These are phyloP conservation scores for Sterna hirundo DNA, from an alignment of 2,113 vertebrate genomes.

Conservation along the genomic window DNA sequence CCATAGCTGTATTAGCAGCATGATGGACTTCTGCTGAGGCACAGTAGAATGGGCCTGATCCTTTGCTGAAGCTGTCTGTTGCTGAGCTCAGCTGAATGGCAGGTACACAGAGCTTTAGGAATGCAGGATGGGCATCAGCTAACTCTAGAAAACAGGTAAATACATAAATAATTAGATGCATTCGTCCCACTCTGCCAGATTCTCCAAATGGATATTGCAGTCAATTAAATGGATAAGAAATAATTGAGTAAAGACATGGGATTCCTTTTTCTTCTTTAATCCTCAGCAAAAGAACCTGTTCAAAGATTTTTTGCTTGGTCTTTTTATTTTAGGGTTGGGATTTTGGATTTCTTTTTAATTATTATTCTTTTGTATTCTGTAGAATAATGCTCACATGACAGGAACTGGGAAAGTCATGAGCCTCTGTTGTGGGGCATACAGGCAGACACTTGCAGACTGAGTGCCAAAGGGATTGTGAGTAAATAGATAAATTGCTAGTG, in stretches of 20 bases:
- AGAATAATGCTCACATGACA: background rate
- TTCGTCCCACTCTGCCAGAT: background rate
- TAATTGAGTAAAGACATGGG: background rate
- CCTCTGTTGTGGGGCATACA: background rate
- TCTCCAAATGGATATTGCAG: background rate
- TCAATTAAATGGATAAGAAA: background rate
- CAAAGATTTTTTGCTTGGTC: background rate
- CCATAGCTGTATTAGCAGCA: background rate
- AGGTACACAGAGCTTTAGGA: background rate
- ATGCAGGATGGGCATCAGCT: background rate
- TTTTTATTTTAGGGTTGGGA: background rate
- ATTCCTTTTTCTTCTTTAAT: background rate
- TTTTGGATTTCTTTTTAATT: background rate
- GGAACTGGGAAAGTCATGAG: background rate
- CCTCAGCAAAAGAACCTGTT: background rate
- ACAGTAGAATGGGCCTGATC: background rate
- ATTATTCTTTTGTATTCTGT: background rate
- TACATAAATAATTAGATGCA: background rate
- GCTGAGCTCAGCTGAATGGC: background rate
- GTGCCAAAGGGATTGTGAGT: conserved; percentile 4
- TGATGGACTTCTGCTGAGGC: background rate
- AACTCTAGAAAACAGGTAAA: background rate
- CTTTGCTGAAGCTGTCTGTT: background rate
- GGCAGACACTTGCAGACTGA: background rate
- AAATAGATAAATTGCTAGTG: conserved; percentile 62